A percentile compares a stretch with the other conserved stretches of the same genome.
Evolutionary conservation across 1,140 invertebrate species (phyloP).

Genomic region (Caenorhabditis latens): DNA sequence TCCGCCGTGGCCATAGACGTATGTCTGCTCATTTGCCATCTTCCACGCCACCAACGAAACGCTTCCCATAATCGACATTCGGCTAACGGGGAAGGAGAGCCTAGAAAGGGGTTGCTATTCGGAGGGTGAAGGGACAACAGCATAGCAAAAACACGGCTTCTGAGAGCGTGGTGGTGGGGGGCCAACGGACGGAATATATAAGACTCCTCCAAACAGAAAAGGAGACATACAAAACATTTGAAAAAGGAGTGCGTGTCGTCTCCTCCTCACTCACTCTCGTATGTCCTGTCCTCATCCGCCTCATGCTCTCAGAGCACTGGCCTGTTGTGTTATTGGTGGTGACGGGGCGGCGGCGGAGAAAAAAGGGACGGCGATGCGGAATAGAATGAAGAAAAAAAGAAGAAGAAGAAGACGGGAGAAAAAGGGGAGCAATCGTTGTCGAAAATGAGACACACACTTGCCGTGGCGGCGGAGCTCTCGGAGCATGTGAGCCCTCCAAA

Average conservation of each 20-base stretch:
- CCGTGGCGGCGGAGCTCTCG: conserved; percentile 29
- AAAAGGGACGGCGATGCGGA: background rate
- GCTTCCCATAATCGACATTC: too few species aligned
- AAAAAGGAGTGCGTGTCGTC: conserved; percentile 3
- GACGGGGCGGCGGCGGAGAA: background rate
- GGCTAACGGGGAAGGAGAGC: too few species aligned
- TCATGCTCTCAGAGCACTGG: background rate
- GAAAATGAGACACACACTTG: conserved; percentile 56
- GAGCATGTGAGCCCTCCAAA: conserved; percentile 21
- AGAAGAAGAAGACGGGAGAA: background rate
- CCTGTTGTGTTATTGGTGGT: too few species aligned
- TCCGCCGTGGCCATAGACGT: too few species aligned
- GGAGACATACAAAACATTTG: conserved; percentile 6
- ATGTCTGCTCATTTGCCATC: too few species aligned
- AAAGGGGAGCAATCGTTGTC: conserved; percentile 45
- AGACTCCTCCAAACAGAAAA: too few species aligned
- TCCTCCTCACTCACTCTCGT: background rate
- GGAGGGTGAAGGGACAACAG: too few species aligned
- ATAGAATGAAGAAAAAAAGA: background rate
- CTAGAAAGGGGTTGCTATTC: too few species aligned
- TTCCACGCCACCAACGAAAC: too few species aligned
- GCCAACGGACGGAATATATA: too few species aligned
- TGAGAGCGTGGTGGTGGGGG: too few species aligned
- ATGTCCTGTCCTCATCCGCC: background rate
- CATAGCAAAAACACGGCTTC: too few species aligned